Evolutionary conservation across 2,888 invertebrate genomes (phyloP).

Genomic region (Caradrina clavipalpis): DNA sequence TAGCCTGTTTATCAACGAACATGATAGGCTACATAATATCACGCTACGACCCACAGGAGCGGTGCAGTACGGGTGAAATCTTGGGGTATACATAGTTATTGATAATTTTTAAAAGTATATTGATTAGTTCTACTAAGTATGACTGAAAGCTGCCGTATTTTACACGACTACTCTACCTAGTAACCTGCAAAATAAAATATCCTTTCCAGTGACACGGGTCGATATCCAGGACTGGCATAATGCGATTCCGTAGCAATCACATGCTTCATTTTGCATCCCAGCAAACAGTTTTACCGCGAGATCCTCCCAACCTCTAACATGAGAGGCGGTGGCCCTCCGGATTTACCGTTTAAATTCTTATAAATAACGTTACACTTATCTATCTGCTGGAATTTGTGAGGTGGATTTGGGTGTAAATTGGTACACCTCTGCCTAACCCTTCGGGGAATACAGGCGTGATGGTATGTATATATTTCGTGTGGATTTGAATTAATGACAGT

Average conservation of each 20-base stretch:
- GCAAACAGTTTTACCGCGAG: slow-evolving; percentile 80
- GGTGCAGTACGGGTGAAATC: too few species aligned
- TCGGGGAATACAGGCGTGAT: too few species aligned
- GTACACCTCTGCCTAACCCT: too few species aligned
- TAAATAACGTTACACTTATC: slow-evolving; percentile 49
- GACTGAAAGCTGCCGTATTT: not conserved
- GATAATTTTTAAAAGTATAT: not conserved
- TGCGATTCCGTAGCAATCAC: slow-evolving; percentile 87
- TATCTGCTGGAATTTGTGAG: slow-evolving; percentile 25
- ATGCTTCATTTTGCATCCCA: slow-evolving; percentile 88
- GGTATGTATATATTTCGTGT: too few species aligned
- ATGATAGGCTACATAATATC: too few species aligned
- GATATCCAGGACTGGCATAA: slow-evolving; percentile 76
- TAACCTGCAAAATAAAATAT: slow-evolving; percentile 47
- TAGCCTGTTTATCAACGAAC: too few species aligned
- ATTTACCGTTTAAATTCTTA: slow-evolving; percentile 56
- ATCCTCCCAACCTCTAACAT: slow-evolving; percentile 69
- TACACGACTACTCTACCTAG: slow-evolving; percentile 1
- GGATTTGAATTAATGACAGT: slow-evolving; percentile 10
- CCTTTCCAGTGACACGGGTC: slow-evolving; percentile 69
- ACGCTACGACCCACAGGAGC: too few species aligned
- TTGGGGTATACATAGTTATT: not conserved
- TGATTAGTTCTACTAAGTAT: not conserved
- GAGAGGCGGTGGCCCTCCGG: slow-evolving; percentile 63
- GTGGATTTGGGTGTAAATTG: too few species aligned